Evolutionary conservation across 2,797 vertebrate species (phyloP).

Genomic region (Lithobates sylvaticus): DNA sequence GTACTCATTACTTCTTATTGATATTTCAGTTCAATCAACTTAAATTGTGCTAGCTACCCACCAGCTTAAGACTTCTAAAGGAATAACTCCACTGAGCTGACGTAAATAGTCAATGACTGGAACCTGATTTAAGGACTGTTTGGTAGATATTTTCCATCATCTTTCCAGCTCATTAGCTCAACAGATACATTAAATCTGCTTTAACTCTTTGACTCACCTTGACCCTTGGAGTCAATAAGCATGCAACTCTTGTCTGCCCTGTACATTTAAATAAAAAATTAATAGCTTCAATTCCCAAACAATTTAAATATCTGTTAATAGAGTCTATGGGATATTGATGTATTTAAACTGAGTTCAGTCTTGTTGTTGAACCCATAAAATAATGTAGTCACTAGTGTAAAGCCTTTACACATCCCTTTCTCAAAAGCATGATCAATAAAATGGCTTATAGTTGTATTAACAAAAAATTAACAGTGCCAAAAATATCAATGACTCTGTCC

Average conservation of each 20-base stretch:
- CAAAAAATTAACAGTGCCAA: not conserved
- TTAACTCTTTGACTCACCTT: constrained; percentile 50
- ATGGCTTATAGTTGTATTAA: not conserved
- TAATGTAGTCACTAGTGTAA: constrained; percentile 1
- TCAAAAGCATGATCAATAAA: not conserved
- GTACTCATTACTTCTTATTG: constrained; percentile 51
- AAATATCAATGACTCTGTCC: not conserved
- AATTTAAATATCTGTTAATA: constrained; percentile 31
- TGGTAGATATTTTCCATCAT: constrained; percentile 43
- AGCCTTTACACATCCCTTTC: not conserved
- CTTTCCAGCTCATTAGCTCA: constrained; percentile 47
- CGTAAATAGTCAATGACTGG: constrained; percentile 47
- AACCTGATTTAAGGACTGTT: constrained; percentile 49
- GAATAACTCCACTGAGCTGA: constrained; percentile 51
- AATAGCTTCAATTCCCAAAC: constrained; percentile 15
- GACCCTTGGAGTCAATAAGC: constrained; percentile 24
- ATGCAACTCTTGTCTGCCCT: constrained; percentile 15
- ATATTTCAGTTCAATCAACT: constrained; percentile 29
- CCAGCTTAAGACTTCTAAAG: constrained; percentile 22
- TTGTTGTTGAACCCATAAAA: not conserved
- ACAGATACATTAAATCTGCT: constrained; percentile 34
- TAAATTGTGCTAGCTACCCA: constrained; percentile 38
- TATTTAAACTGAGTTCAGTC: constrained; percentile 11
- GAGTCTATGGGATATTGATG: constrained; percentile 5
- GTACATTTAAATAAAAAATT: constrained; percentile 37